phyloP scores from a whole-genome alignment of 2,888 invertebrate genomes.

The Stenoptilia bipunctidactyla region DNA sequence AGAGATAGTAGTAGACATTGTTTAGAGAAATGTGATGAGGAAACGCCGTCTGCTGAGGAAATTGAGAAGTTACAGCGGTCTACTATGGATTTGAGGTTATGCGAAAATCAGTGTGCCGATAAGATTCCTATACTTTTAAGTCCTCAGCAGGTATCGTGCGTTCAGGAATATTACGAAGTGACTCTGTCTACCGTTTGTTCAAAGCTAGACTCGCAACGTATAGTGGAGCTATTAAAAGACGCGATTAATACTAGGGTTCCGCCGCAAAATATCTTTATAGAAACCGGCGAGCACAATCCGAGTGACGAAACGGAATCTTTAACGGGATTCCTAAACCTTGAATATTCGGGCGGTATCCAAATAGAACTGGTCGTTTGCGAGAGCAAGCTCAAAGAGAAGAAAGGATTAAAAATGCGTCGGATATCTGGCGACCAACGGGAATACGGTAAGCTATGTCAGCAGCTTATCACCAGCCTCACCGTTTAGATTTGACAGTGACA shows the following conservation, averaged over 20 bases:
- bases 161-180: slow-evolving; percentile 75
- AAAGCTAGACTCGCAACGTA: slow-evolving; percentile 82
- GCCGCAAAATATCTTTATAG: slow-evolving; percentile 70
- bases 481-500: slow-evolving; percentile 52
- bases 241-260: slow-evolving; percentile 85
- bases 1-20: slow-evolving; percentile 39
- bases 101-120: slow-evolving; percentile 48
- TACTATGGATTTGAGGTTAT: slow-evolving; percentile 53
- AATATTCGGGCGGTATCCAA: slow-evolving; percentile 87
- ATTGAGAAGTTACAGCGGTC: slow-evolving; percentile 55
- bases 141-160: slow-evolving; percentile 49
- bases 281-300: slow-evolving; percentile 39
- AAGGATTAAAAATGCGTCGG: slow-evolving; percentile 86
- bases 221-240: slow-evolving; percentile 83
- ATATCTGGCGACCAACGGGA: slow-evolving; percentile 91
- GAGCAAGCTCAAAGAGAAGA: slow-evolving; percentile 78
- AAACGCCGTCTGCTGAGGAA: slow-evolving; percentile 32
- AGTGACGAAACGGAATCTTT: slow-evolving; percentile 34
- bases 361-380: slow-evolving; percentile 87
- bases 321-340: slow-evolving; percentile 74
- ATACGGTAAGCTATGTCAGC: slow-evolving; percentile 89
- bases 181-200: slow-evolving; percentile 85
- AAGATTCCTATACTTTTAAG: slow-evolving; percentile 50
- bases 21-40: slow-evolving; percentile 43
- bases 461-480: slow-evolving; percentile 87